Base-by-base conservation (phyloP, 2,888 invertebrate genomes). In the Hemicrepidius hirtus region DNA sequence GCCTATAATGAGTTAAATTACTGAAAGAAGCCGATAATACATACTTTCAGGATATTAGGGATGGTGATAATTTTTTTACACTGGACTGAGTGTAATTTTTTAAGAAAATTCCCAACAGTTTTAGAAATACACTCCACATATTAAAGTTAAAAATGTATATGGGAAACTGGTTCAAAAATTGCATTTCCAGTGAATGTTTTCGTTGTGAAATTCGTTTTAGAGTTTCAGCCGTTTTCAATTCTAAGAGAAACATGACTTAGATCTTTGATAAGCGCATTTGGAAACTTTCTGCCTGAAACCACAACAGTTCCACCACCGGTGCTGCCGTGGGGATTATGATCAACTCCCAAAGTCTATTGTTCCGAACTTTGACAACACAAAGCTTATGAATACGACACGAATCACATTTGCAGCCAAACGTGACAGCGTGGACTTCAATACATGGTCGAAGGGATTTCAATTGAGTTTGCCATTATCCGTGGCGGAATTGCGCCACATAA, bases 321-420 rank as follows among this genome's bases (percentile, higher is more conserved):
- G 59, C 53, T 65, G 28, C 53, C 71, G 28, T 41, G 65, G 71
- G 71, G 71, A 65, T 65, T 71, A 65, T 41, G 57, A 71, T 65
- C 65, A 63, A 71, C 55, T 55, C 41, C 44, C 28, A 57, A 65
- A 65, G 59, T 70, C 69, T 65, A 71, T 71, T 71, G 71, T 71
- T 71, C 60, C 40, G 21, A 71, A 71, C 59, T 71, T 71, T 60
- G 55, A 57, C 59, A 49, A 65, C 64, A 64, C 21, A 64, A 60
- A 65, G 60, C 49, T 57, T 66, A 71, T 71, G 71, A 71, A 71
- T 71, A 66, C 62, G 67, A 62, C 71, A 62, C 60, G 66, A 67
- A 62, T 71, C 60, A 63, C 60, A 71, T 71, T 71, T 71, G 65
- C 46, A 65, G 49, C 59, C 49, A 60, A 40, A 71, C 71, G 71